Base-by-base conservation (phyloP, 2,113 vertebrate species). In the Psammodynastes pulverulentus region DNA sequence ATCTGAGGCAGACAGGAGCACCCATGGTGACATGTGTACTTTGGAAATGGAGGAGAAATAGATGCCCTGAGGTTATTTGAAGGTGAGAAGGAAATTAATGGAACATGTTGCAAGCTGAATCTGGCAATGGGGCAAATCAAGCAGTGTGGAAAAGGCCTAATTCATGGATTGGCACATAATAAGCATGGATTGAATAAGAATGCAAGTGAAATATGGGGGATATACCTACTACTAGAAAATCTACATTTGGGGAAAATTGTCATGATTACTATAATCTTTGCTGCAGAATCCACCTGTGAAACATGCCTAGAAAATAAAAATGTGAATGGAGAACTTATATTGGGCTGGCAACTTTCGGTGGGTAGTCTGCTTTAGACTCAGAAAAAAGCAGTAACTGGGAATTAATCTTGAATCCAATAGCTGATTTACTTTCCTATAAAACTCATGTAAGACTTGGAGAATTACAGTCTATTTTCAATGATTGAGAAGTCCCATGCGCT, bases 401-500 rank as follows among this genome's bases (percentile, higher is more conserved):
- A 72, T 93, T 89, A 4, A 23, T 79, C 46, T 89, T 45, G 45
- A 85, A 91, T 24, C 34, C 72, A 94, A 92, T 29, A n/a, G 72
- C 52, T 45, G 19, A 13, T 26, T 51, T 88, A 89, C 15, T 86
- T 21, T 10, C 29, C 43, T 17, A 93, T n/a, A 45, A 87, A 62
- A 84, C n/a, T 91, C 10, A 17, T 87, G 48, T 51, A 51, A 3
- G 29, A 5, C 87, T 67, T n/a, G 9, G 7, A 10, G 62, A 86
- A 17, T 10, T 24, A 39, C 1, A 29, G 26, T 34, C 34, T 9
- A 15, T 48, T 24, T 53, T 79, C 87, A 92, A 3, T 91, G 45
- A 84, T 91, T 93, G 48, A 85, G 87, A 49, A 91, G 34, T 92
- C 94, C 39, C 3, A 26, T 91, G 93, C 87, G 93, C 89, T 93